Base-by-base conservation (phyloP, 2,888 invertebrate species). In the Agonopterix heracliana region DNA sequence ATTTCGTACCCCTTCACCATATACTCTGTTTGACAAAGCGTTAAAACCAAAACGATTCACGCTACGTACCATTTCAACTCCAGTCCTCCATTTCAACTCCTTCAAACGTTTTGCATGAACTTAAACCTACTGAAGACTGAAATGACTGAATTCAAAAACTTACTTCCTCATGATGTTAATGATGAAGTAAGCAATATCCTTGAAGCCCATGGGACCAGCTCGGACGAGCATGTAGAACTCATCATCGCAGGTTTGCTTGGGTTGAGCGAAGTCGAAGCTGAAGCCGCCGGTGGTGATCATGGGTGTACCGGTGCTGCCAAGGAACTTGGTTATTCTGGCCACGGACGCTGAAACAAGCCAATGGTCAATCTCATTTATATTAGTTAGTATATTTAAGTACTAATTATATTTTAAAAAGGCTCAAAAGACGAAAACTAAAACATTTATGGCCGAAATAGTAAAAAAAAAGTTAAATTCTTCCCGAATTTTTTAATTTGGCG, bases 161-260 rank as follows among this genome's bases (percentile, higher is more conserved):
- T 74, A 96, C 95, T 91, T 89, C 55, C 91, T 76, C 90, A 95
- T 91, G 35, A 95, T 78, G 13, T 91, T 82, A 50, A 93, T 90
- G 57, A 95, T 90, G 67, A 95, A 92, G 62, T 92, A 90, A 0
- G 93, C 91, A 56, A 95, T 86, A 48, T 94, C 93, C 64, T 92
- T 89, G 61, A 94, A 96, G 34, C 94, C 93, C 40, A 94, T 77
- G 17, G 90, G 90, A 0, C 96, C 96, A 9, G 94, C 89, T 49
- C 95, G 90, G 3, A 95, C 90, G 36, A 95, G 83, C 92, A 95
- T 93, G 68, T 93, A 94, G 74, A 93, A 96, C 74, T 96, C 96
- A 59, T 94, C 91, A 0, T 86, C 78, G 62, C 93, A 94, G 2
- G 85, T 82, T 1, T 90, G 92, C 72, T 96, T 96, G 12, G 90